Conservation (phyloP, 2,113 vertebrate species). For the Amphilophus citrinellus region DNA sequence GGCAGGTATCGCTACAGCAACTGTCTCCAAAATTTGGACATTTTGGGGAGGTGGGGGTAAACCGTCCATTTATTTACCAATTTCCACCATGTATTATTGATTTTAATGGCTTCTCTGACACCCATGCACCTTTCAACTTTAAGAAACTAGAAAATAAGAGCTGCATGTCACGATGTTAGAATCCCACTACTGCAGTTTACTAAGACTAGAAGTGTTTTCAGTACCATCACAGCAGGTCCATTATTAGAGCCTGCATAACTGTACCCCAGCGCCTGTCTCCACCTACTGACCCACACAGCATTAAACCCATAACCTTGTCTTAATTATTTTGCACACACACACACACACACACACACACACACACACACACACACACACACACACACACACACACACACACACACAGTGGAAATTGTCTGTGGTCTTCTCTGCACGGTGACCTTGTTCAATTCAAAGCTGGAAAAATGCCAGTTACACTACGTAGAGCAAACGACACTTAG, state of each 20-base stretch:
- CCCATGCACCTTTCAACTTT: rapidly evolving
- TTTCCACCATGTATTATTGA: not conserved
- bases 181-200: not conserved
- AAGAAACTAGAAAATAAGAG: not conserved
- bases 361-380: not conserved
- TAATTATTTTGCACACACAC: not conserved
- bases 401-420: not conserved
- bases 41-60: rapidly evolving
- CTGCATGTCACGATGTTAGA: too few species aligned
- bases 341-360: not conserved
- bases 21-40: not conserved
- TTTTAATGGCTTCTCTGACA: not conserved
- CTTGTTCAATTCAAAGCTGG: conserved; percentile 53
- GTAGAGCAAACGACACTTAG: conserved; percentile 47
- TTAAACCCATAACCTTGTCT: conserved; percentile 27
- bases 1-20: not conserved
- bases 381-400: not conserved
- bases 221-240: not conserved
- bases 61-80: not conserved
- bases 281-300: conserved; percentile 22
- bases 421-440: conserved; percentile 38
- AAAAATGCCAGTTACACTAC: conserved; percentile 35
- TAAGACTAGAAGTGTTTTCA: not conserved
- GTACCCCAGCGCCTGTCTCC: not conserved
- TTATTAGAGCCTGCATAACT: not conserved